Evolutionary conservation across 2,888 invertebrate species (phyloP).

Genomic region (Taenaris catops): DNA sequence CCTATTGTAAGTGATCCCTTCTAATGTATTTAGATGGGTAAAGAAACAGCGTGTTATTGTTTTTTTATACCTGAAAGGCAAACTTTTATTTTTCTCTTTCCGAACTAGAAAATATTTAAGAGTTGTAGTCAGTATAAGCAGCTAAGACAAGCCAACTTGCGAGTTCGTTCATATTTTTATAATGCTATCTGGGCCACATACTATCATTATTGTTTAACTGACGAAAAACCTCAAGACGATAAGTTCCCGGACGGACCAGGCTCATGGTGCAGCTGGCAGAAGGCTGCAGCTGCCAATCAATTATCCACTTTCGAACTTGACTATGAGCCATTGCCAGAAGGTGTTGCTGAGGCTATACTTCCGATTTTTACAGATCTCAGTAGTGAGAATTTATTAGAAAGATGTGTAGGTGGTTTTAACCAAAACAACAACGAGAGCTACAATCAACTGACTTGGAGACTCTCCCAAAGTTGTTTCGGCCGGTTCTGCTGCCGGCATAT

Average conservation of each 20-base stretch:
- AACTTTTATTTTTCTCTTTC: too few species aligned
- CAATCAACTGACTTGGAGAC: constrained; percentile 34
- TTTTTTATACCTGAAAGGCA: too few species aligned
- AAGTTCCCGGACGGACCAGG: constrained; percentile 25
- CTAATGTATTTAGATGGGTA: too few species aligned
- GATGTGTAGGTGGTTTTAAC: constrained; percentile 35
- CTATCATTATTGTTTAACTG: constrained; percentile 32
- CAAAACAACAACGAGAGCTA: constrained; percentile 38
- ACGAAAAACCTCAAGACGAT: constrained; percentile 31
- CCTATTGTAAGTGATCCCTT: too few species aligned
- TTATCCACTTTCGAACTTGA: constrained; percentile 22
- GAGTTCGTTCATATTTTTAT: constrained; percentile 3
- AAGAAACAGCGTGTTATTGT: too few species aligned
- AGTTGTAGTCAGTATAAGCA: background rate
- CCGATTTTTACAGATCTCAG: constrained; percentile 31
- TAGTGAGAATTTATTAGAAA: constrained; percentile 30
- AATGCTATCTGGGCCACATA: constrained; percentile 34
- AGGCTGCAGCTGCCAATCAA: constrained; percentile 3
- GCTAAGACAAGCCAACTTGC: background rate
- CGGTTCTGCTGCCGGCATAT: constrained; percentile 26
- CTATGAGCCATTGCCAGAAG: constrained; percentile 26
- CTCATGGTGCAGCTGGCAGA: constrained; percentile 13
- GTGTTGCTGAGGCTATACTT: constrained; percentile 24
- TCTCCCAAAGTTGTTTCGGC: constrained; percentile 17
- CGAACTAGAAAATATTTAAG: background rate